Percentiles rank a stretch among this genome's conserved stretches.
Conservation (phyloP, 2,113 vertebrate genomes). For the Cavia porcellus region DNA sequence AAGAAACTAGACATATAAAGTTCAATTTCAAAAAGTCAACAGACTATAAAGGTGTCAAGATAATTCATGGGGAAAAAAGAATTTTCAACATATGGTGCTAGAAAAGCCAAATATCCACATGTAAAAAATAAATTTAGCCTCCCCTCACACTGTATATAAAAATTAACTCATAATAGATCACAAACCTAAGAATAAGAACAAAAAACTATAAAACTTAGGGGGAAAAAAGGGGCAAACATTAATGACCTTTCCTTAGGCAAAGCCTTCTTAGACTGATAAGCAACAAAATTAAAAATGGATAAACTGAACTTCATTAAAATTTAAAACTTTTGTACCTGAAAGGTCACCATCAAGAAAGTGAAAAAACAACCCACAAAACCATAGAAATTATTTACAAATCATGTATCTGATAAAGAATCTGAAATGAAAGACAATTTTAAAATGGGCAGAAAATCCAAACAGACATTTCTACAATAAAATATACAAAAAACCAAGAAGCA, state of each 20-base stretch:
- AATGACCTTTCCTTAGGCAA: background rate
- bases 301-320: background rate
- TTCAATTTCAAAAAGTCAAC: background rate
- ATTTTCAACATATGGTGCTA: background rate
- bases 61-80: background rate
- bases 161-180: background rate
- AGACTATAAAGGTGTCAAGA: background rate
- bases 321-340: constrained; percentile 8
- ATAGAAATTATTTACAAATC: constrained; percentile 21
- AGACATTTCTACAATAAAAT: background rate
- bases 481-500: background rate
- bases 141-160: background rate
- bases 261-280: background rate
- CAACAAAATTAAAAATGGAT: constrained; percentile 5
- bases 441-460: background rate
- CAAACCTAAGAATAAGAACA: background rate
- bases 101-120: background rate
- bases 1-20: background rate
- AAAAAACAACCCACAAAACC: constrained; percentile 16
- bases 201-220: background rate
- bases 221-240: background rate
- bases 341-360: background rate
- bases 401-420: background rate
- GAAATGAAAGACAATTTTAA: background rate
- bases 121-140: background rate